Conservation (phyloP, 2,113 vertebrate species). For the Xyrauchen texanus region DNA sequence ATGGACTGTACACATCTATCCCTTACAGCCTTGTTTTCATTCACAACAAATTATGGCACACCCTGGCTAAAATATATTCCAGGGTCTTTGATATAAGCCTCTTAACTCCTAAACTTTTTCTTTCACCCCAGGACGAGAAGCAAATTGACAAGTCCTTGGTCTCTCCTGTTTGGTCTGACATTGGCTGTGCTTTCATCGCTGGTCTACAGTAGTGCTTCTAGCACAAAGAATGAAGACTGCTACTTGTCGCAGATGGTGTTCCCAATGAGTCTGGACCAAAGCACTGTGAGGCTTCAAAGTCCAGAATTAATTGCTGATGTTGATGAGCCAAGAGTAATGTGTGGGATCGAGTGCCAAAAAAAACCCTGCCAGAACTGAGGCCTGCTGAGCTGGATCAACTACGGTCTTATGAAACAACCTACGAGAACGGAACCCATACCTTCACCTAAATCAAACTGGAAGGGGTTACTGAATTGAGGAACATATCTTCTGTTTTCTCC, state of each 20-base stretch:
- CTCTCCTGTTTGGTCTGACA: neutral
- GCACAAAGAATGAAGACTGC: constrained; percentile 53
- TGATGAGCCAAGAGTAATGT: constrained; percentile 61
- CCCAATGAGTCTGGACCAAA: constrained; percentile 77
- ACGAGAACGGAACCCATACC: constrained; percentile 84
- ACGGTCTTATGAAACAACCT: constrained; percentile 88
- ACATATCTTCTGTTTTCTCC: rapidly evolving
- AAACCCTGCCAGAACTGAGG: constrained; percentile 69
- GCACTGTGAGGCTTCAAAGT: constrained; percentile 73
- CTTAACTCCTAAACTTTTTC: neutral
- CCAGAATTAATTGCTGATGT: constrained; percentile 73
- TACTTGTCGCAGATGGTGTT: constrained; percentile 78
- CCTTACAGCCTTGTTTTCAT: neutral
- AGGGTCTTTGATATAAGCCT: neutral
- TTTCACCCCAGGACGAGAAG: neutral
- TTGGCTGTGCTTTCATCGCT: constrained; percentile 3
- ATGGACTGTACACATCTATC: too few species aligned
- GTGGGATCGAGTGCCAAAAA: constrained; percentile 87
- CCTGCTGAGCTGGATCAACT: constrained; percentile 78
- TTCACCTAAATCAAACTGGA: constrained; percentile 78
- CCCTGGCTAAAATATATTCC: neutral
- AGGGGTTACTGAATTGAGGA: constrained; percentile 48
- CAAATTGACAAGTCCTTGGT: neutral
- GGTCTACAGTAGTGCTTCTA: neutral
- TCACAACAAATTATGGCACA: neutral